Percentiles rank a stretch among this genome's conserved stretches.
phyloP scores from a whole-genome alignment of 1,140 invertebrate genomes.

The Nasonia giraulti region DNA sequence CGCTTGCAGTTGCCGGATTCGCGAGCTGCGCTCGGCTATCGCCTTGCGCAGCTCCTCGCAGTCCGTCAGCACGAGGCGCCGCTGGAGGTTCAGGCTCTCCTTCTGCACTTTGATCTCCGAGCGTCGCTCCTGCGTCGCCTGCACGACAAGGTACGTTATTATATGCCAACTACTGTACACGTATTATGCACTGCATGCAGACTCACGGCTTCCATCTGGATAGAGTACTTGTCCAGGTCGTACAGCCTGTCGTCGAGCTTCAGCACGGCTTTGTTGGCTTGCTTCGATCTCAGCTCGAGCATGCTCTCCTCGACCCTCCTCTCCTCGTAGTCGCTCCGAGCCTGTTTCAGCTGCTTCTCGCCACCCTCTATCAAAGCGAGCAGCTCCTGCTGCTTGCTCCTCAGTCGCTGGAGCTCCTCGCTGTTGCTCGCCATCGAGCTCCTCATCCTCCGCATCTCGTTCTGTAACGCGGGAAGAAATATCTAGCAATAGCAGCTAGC shows the following conservation, averaged over 20 bases:
- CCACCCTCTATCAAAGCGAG: constrained; percentile 73
- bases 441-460: constrained; percentile 62
- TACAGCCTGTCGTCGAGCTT: constrained; percentile 77
- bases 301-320: constrained; percentile 80
- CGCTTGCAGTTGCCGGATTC: constrained; percentile 78
- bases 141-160: not conserved
- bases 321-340: constrained; percentile 71
- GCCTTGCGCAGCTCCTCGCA: constrained; percentile 75
- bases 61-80: constrained; percentile 76
- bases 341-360: constrained; percentile 74
- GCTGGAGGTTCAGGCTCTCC: constrained; percentile 76
- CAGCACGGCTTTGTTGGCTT: constrained; percentile 75
- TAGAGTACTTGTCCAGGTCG: constrained; percentile 76
- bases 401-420: constrained; percentile 63
- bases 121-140: constrained; percentile 80
- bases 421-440: constrained; percentile 62
- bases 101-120: constrained; percentile 78
- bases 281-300: constrained; percentile 75
- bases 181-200: too few species aligned
- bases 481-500: too few species aligned
- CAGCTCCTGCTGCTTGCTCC: constrained; percentile 72
- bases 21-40: constrained; percentile 75
- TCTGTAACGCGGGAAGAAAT: too few species aligned
- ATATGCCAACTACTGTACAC: too few species aligned
- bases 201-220: constrained; percentile 76